Evolutionary conservation across 2,113 vertebrate species (phyloP), one percentile per base, ranked within the genome.

Genomic region (Leuciscus idus): DNA sequence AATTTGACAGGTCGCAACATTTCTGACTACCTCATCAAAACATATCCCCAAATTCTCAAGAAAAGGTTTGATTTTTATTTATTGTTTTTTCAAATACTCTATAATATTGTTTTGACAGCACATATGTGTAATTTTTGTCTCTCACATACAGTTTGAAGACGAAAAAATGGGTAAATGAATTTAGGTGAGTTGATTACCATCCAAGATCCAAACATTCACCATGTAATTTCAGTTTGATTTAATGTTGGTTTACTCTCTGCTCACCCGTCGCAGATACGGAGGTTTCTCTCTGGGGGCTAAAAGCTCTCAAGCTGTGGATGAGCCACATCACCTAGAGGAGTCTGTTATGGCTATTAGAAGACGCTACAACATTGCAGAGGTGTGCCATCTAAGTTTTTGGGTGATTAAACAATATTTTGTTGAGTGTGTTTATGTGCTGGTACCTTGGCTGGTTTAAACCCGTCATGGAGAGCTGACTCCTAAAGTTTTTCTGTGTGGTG

Each of bases 11-110:
- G 94, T 30, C 96, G 96, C 81, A 99, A 99, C 88, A 94, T 99
- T 90, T 97, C 97, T 0, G 98, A 99, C 93, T 99, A 99, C 85
- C 95, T 99, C 81, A 96, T 98, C 88, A 99, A 99, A 95, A 99
- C 97, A 0, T 99, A 99, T 0, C 93, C 94, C 0, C 96, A 97
- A 93, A 98, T 99, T 91, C 96, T 99, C 87, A 96, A 95, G 75
- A 98, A 97, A 95, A 98, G 98, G 98, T 98, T 90, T 93, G 91
- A 11, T 70, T 70, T 77, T 26, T 2, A 62, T 80, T 77, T 48
- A 30, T 17, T 89, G 36, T 68, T 10, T 39, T 23, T 46, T 50
- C 17, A 19, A 39, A 33, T 21, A 19, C 12, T 50, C 1, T 4
- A 6, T 17, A 50, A 21, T 28, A 70, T 28, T 52, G 23, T 13